Conservation (phyloP, 2,888 invertebrate genomes). For the Limnephilus rhombicus region DNA sequence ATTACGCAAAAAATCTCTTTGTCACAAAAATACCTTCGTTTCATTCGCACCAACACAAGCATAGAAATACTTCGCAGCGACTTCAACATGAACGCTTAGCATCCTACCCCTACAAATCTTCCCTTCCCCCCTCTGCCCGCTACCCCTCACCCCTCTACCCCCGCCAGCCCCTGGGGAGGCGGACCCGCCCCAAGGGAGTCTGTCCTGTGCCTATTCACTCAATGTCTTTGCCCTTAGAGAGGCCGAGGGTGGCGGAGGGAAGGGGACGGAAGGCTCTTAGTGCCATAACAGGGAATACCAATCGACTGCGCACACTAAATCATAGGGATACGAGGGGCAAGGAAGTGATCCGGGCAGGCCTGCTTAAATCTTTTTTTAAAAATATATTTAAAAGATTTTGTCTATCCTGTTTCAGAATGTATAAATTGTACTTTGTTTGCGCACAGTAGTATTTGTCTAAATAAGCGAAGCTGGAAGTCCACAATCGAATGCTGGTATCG, state of each 20-base stretch:
- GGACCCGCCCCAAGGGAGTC: slow-evolving; percentile 80
- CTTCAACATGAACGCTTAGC: slow-evolving; percentile 59
- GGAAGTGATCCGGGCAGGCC: slow-evolving; percentile 41
- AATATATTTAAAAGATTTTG: no score
- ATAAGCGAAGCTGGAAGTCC: no score
- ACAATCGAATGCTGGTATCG: no score
- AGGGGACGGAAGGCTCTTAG: slow-evolving; percentile 43
- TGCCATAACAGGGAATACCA: slow-evolving; percentile 49
- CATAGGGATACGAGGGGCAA: slow-evolving; percentile 32
- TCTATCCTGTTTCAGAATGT: background rate
- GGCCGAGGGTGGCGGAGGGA: slow-evolving; percentile 40
- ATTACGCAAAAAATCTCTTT: background rate
- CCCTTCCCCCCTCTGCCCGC: slow-evolving; percentile 46
- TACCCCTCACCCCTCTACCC: slow-evolving; percentile 19
- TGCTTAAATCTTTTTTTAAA: background rate
- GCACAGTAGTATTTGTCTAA: no score
- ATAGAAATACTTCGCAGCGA: slow-evolving; percentile 21
- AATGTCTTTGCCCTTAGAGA: slow-evolving; percentile 79
- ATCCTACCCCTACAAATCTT: slow-evolving; percentile 66
- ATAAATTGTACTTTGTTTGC: background rate
- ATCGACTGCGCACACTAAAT: slow-evolving; percentile 46
- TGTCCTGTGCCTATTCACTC: slow-evolving; percentile 78
- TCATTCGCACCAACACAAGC: background rate
- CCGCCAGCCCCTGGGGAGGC: slow-evolving; percentile 68
- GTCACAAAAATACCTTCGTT: background rate